Conservation (phyloP, 2,797 vertebrate genomes). For the Dallia pectoralis region DNA sequence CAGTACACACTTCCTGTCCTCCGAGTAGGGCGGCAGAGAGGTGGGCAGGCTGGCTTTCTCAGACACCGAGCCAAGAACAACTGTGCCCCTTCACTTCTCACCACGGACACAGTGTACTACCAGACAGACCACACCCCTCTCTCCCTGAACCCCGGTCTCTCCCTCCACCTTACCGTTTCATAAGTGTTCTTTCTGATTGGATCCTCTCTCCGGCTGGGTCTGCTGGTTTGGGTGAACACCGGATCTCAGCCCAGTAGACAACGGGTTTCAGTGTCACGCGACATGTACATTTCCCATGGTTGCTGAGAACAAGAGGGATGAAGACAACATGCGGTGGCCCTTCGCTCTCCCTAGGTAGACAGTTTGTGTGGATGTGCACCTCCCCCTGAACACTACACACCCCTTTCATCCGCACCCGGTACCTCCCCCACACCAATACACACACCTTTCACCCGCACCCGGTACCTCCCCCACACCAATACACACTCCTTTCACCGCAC, state of each 20-base stretch:
- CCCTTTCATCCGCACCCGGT: too few species aligned
- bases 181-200: too few species aligned
- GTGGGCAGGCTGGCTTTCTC: conserved; percentile 38
- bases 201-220: too few species aligned
- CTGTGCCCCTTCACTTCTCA: conserved; percentile 27
- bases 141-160: neutral
- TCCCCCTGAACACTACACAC: too few species aligned
- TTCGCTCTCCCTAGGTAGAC: neutral
- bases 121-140: neutral
- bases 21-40: conserved; percentile 27
- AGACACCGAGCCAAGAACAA: conserved; percentile 56
- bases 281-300: neutral
- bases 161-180: neutral
- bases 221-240: neutral
- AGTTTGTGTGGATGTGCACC: neutral
- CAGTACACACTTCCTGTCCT: conserved; percentile 4
- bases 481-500: too few species aligned
- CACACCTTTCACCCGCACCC: too few species aligned
- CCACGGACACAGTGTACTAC: conserved; percentile 25
- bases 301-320: neutral
- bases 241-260: too few species aligned
- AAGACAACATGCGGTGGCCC: too few species aligned
- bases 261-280: too few species aligned
- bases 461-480: too few species aligned
- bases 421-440: neutral